Base-by-base conservation (phyloP, 2,888 invertebrate genomes). In the Diarsia dahlii region DNA sequence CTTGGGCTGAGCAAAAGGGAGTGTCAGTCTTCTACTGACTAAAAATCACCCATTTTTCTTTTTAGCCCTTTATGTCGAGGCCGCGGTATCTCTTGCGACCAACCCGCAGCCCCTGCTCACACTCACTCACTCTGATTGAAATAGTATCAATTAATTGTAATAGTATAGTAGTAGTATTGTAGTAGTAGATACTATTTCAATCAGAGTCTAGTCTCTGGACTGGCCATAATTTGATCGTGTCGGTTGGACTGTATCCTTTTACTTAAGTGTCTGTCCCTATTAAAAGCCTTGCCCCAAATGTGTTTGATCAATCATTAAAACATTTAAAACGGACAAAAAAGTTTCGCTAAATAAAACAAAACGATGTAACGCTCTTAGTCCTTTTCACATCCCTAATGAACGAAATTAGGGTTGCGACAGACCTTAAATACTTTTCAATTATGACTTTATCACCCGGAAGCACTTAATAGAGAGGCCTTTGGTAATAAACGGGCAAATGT, bases 351-450 rank as follows among this genome's bases (percentile, higher is more conserved):
- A 39, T 69, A 52, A 74, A 83, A 65, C 58, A 67, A 76, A 81
- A 81, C 39, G 34, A 71, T 70, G 15, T 66, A 50, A 72, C 65
- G 34, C 75, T 74, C 71, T 78, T 76, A 76, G 77, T 84, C 71
- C 73, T 80, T 74, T 85, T 80, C 71, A 75, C 80, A 76, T 76
- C 77, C 77, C 63, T 88, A 88, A 88, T 84, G 82, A 81, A 65
- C 69, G 76, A 80, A 86, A 87, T 88, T 88, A 88, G 76, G 84
- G 76, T 84, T 82, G 76, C 82, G 74, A 71, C 78, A 77, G 79
- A 76, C 76, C 78, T 72, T 76, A 81, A 84, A 87, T 86, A 84
- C 86, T 80, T 84, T 88, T 82, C 83, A 81, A 85, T 88, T 87
- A 88, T 87, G 74, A 88, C 69, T 84, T 87, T 87, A 80, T 84